These are phyloP conservation scores for Agrotis segetum DNA, from an alignment of 2,888 invertebrate genomes.

Conservation along the genomic window DNA sequence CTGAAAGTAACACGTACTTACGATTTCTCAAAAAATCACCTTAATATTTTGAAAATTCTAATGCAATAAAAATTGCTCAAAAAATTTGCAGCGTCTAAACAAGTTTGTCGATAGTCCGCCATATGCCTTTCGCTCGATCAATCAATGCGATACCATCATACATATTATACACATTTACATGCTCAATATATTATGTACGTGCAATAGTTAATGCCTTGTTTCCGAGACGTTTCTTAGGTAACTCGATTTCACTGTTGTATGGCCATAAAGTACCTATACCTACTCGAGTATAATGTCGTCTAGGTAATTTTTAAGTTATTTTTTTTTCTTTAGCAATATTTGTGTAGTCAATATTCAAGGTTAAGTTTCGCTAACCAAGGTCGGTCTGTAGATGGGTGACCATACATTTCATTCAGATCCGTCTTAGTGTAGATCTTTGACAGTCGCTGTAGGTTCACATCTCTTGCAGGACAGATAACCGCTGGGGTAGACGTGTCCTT, in stretches of 20 bases:
- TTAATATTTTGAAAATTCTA: slow-evolving; percentile 31
- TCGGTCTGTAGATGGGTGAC: too few species aligned
- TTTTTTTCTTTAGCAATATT: too few species aligned
- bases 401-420: too few species aligned
- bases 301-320: neutral
- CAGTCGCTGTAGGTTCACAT: too few species aligned
- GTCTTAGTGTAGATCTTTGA: too few species aligned
- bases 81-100: slow-evolving; percentile 29
- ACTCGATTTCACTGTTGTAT: slow-evolving; percentile 40
- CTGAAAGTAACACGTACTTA: neutral
- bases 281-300: neutral
- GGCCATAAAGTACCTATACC: neutral
- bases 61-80: slow-evolving; percentile 7
- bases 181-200: slow-evolving; percentile 34
- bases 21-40: slow-evolving; percentile 4
- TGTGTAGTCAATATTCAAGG: too few species aligned
- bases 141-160: slow-evolving; percentile 45
- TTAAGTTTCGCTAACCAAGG: too few species aligned
- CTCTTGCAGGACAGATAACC: too few species aligned
- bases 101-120: slow-evolving; percentile 14
- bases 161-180: slow-evolving; percentile 29
- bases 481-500: too few species aligned
- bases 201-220: slow-evolving; percentile 33
- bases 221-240: slow-evolving; percentile 43
- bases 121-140: slow-evolving; percentile 51